A percentile compares a stretch with the other conserved stretches of the same genome.
Evolutionary conservation across 2,797 vertebrate species (phyloP).

Genomic region (Heteromormyrus szaboi): DNA sequence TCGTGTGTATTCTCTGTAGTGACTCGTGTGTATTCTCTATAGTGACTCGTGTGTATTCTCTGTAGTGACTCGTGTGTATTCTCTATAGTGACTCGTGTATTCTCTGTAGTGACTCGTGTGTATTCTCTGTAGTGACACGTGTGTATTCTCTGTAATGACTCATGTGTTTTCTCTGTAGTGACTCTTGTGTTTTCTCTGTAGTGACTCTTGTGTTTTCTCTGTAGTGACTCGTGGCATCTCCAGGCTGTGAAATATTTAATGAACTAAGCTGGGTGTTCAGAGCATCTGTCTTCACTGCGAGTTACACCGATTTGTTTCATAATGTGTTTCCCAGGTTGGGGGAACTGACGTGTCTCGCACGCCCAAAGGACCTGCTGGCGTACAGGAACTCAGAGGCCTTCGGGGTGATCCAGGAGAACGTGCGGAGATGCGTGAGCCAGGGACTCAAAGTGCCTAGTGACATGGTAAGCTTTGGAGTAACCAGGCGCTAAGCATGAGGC

Average conservation of each 20-base stretch:
- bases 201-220: background rate
- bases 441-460: slow-evolving; percentile 51
- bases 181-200: background rate
- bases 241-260: background rate
- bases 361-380: slow-evolving; percentile 48
- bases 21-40: background rate
- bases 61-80: too few species aligned
- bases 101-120: too few species aligned
- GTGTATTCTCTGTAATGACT: background rate
- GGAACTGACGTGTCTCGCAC: slow-evolving; percentile 55
- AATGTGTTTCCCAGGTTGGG: slow-evolving; percentile 52
- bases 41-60: background rate
- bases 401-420: slow-evolving; percentile 49
- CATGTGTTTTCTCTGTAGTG: background rate
- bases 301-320: background rate
- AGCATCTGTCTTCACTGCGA: background rate
- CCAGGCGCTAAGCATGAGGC: background rate
- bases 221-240: background rate
- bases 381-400: slow-evolving; percentile 50
- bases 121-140: too few species aligned
- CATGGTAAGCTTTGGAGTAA: slow-evolving; percentile 47
- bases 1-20: background rate
- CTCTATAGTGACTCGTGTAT: too few species aligned
- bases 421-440: slow-evolving; percentile 49
- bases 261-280: background rate